Evolutionary conservation across 2,797 vertebrate genomes (phyloP).

Genomic region (Anabas testudineus): DNA sequence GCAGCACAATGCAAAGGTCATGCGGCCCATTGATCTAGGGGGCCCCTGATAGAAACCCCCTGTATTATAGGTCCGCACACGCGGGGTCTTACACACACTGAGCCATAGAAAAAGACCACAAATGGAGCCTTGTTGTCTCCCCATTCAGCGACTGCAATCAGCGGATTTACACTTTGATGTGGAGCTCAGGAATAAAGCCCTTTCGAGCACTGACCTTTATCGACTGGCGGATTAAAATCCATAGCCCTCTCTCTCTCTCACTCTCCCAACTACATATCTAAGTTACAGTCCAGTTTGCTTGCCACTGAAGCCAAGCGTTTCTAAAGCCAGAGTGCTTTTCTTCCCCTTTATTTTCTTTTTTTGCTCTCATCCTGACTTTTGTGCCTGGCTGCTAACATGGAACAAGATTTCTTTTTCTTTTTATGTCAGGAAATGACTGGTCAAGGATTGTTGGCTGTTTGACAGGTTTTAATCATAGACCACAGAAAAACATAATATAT

Average conservation of each 20-base stretch:
- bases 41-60: slow-evolving; percentile 82
- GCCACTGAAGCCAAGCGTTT: slow-evolving; percentile 63
- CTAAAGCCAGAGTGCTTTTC: slow-evolving; percentile 62
- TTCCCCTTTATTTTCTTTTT: slow-evolving; percentile 45
- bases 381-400: slow-evolving; percentile 55
- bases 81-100: slow-evolving; percentile 81
- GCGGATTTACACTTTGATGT: slow-evolving; percentile 87
- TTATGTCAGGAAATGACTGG: slow-evolving; percentile 37
- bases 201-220: slow-evolving; percentile 87
- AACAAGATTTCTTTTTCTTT: slow-evolving; percentile 52
- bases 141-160: slow-evolving; percentile 86
- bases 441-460: slow-evolving; percentile 32
- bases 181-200: slow-evolving; percentile 86
- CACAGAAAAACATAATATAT: slow-evolving; percentile 18
- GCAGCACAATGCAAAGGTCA: slow-evolving; percentile 85
- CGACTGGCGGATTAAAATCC: slow-evolving; percentile 85
- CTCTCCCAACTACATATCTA: slow-evolving; percentile 78
- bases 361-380: slow-evolving; percentile 60
- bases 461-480: slow-evolving; percentile 36
- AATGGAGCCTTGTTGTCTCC: slow-evolving; percentile 85
- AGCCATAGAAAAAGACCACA: slow-evolving; percentile 85
- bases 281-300: slow-evolving; percentile 80
- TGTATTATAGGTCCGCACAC: slow-evolving; percentile 80
- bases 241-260: slow-evolving; percentile 70
- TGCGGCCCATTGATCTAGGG: slow-evolving; percentile 85